These are phyloP conservation scores for Sebastes diploproa DNA, from an alignment of 2,797 vertebrate genomes.

Conservation along the genomic window DNA sequence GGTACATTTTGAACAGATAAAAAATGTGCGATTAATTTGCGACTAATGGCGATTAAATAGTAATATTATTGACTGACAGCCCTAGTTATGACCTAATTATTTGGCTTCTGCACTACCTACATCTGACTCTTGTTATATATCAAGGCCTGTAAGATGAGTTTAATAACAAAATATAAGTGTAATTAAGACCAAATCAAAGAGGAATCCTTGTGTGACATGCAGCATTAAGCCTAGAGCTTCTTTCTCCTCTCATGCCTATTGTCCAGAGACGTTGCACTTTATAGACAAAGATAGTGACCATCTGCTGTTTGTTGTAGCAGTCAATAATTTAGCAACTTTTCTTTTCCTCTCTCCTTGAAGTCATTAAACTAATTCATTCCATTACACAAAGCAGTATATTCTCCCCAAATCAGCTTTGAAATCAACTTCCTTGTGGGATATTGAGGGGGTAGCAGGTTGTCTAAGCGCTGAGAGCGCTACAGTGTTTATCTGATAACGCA, in stretches of 20 bases:
- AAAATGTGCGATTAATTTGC: too few relatives aligned
- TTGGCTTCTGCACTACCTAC: not conserved
- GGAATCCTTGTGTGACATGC: not conserved
- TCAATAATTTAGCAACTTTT: slow-evolving; percentile 17
- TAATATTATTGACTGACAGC: too few relatives aligned
- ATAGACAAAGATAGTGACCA: slow-evolving; percentile 19
- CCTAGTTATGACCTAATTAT: not conserved
- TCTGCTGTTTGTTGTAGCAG: slow-evolving; percentile 24
- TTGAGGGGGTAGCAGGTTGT: not conserved
- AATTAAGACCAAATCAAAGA: not conserved
- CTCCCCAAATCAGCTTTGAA: not conserved
- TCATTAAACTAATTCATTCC: not conserved
- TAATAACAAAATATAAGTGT: not conserved
- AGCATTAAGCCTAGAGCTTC: not conserved
- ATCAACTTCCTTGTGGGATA: not conserved
- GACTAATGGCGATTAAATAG: accelerated
- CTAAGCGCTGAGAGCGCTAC: not conserved
- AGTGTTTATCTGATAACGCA: not conserved
- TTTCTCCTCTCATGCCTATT: not conserved
- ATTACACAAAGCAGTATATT: not conserved
- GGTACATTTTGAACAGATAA: too few relatives aligned
- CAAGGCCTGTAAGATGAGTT: not conserved
- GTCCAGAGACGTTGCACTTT: not conserved
- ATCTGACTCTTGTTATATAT: not conserved
- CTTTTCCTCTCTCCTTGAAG: not conserved